A percentile compares a stretch with the other conserved stretches of the same genome.
Conservation (phyloP, 2,888 invertebrate genomes). For the Phengaris alcon region DNA sequence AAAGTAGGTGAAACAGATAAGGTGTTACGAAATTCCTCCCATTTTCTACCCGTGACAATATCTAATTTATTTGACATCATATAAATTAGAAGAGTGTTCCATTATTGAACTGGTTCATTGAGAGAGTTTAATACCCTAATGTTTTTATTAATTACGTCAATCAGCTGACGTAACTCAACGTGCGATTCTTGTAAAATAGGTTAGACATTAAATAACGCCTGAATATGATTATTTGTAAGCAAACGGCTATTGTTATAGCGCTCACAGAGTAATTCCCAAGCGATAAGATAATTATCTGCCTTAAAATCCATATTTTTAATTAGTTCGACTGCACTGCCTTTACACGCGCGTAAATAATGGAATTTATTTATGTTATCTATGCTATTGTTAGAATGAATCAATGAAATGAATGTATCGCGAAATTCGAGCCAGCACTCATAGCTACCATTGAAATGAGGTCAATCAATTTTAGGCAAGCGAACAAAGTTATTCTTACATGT, state of each 20-base stretch:
- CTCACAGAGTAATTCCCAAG: constrained; percentile 34
- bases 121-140: no score
- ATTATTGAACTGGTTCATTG: no score
- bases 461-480: background rate
- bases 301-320: no score
- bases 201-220: constrained; percentile 31
- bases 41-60: no score
- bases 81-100: no score
- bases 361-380: no score
- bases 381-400: no score
- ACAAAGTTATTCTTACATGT: background rate
- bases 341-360: no score
- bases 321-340: no score
- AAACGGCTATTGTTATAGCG: constrained; percentile 36
- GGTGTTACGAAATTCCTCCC: background rate
- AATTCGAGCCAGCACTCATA: background rate
- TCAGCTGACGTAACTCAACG: constrained; percentile 26
- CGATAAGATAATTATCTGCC: constrained; percentile 32
- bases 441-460: background rate
- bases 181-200: background rate
- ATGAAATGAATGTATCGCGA: no score
- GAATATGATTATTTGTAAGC: constrained; percentile 26
- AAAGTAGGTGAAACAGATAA: constrained; percentile 28
- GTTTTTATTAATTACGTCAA: no score
- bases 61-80: no score